These are phyloP conservation scores for Eristalis tenax DNA, from an alignment of 2,888 invertebrate species.

Conservation along the genomic window DNA sequence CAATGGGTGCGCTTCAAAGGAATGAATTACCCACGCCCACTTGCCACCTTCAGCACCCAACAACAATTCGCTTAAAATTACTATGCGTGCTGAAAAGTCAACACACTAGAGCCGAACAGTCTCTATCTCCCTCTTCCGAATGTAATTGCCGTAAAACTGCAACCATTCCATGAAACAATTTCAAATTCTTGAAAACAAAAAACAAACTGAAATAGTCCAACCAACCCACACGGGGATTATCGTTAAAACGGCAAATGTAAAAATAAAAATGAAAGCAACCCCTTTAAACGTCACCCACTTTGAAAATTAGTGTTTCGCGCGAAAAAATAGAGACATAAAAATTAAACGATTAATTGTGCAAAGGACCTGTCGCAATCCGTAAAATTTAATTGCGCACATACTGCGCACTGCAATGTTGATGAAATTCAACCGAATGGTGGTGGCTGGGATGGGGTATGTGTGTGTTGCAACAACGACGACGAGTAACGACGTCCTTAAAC, in stretches of 20 bases:
- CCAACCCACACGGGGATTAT: background rate
- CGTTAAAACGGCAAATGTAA: slow-evolving; percentile 40
- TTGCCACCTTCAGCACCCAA: slow-evolving; percentile 11
- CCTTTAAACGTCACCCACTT: slow-evolving; percentile 54
- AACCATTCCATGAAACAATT: slow-evolving; percentile 57
- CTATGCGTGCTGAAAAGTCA: slow-evolving; percentile 44
- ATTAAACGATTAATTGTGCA: slow-evolving; percentile 64
- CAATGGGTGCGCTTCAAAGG: slow-evolving; percentile 21
- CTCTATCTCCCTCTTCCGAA: background rate
- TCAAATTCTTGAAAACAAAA: slow-evolving; percentile 40
- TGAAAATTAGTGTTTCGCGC: slow-evolving; percentile 67
- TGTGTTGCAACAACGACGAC: slow-evolving; percentile 32
- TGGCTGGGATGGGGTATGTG: background rate
- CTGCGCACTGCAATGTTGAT: slow-evolving; percentile 46
- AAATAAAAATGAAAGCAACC: slow-evolving; percentile 19
- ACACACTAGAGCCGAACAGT: background rate
- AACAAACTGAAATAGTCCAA: background rate
- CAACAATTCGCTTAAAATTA: slow-evolving; percentile 37
- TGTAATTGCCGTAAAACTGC: slow-evolving; percentile 67
- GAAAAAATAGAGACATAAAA: slow-evolving; percentile 71
- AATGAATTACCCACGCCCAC: slow-evolving; percentile 56
- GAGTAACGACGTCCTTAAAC: slow-evolving; percentile 58
- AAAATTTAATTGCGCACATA: slow-evolving; percentile 68
- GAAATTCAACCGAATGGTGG: background rate
- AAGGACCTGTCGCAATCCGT: slow-evolving; percentile 69